Percentiles rank a stretch among this genome's conserved stretches.
Conservation (phyloP, 2,797 vertebrate genomes). For the Heteromormyrus szaboi region DNA sequence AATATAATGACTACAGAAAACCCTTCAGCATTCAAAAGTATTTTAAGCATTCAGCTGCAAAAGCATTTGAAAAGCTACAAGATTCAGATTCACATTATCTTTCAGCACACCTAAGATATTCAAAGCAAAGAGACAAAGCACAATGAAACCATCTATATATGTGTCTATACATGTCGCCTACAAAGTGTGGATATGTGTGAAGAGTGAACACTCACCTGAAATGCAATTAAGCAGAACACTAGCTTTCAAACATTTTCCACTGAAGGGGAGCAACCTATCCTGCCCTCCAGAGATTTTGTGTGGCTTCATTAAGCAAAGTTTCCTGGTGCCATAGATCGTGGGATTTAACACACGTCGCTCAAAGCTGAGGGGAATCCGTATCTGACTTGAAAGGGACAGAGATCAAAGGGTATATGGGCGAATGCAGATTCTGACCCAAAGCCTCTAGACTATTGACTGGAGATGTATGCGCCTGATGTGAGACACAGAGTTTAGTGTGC, state of each 20-base stretch:
- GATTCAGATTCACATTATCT: not conserved
- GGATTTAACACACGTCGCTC: conserved; percentile 24
- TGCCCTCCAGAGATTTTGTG: conserved; percentile 1
- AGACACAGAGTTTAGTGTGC: not conserved
- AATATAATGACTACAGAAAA: not conserved
- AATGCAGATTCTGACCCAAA: not conserved
- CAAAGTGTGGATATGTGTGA: not conserved
- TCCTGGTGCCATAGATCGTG: conserved; percentile 21
- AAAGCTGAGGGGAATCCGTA: conserved; percentile 22
- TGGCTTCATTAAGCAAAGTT: conserved; percentile 32
- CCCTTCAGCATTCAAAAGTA: not conserved
- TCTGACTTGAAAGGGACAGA: not conserved
- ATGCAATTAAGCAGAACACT: conserved; percentile 9
- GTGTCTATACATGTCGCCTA: not conserved
- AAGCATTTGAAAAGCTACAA: not conserved
- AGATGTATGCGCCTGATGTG: not conserved
- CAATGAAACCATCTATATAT: not conserved
- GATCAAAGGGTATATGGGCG: not conserved
- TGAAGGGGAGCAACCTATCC: not conserved
- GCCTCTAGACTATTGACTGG: no score
- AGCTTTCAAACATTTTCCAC: not conserved
- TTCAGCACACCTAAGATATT: not conserved
- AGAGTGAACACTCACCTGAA: not conserved
- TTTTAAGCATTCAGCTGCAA: not conserved
- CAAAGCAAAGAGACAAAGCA: not conserved